phyloP scores from a whole-genome alignment of 2,888 invertebrate genomes.

The Meiosimyza decipiens region DNA sequence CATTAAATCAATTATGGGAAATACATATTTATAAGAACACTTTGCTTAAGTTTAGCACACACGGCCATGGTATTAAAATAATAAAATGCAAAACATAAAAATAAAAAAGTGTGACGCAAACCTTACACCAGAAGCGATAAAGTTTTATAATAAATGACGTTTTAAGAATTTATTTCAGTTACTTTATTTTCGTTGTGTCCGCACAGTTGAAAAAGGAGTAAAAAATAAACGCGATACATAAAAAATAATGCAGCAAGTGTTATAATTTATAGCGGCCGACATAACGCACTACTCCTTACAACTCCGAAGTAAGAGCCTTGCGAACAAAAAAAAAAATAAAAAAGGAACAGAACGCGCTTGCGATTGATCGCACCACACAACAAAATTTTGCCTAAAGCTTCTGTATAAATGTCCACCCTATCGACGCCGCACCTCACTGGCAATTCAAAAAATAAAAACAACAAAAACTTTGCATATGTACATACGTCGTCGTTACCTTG shows the following conservation, averaged over 20 bases:
- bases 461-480: constrained; percentile 43
- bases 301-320: neutral
- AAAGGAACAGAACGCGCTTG: constrained; percentile 33
- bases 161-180: constrained; percentile 41
- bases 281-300: constrained; percentile 44
- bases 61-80: too few species aligned
- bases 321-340: constrained; percentile 13
- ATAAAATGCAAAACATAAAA: too few species aligned
- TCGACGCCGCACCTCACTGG: constrained; percentile 25
- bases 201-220: constrained; percentile 11
- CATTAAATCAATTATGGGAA: constrained; percentile 62
- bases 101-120: constrained; percentile 8
- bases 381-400: constrained; percentile 50
- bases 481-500: constrained; percentile 17
- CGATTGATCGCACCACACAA: constrained; percentile 44
- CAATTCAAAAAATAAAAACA: constrained; percentile 17
- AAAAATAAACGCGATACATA: neutral
- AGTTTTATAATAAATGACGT: constrained; percentile 63
- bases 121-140: constrained; percentile 63
- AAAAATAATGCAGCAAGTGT: constrained; percentile 45
- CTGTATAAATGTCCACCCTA: constrained; percentile 40
- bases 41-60: constrained; percentile 22
- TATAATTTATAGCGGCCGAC: constrained; percentile 58
- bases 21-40: constrained; percentile 53
- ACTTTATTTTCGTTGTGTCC: neutral